Evolutionary conservation across 1,140 invertebrate species (phyloP).

Genomic region (Eulimnadia texana): DNA sequence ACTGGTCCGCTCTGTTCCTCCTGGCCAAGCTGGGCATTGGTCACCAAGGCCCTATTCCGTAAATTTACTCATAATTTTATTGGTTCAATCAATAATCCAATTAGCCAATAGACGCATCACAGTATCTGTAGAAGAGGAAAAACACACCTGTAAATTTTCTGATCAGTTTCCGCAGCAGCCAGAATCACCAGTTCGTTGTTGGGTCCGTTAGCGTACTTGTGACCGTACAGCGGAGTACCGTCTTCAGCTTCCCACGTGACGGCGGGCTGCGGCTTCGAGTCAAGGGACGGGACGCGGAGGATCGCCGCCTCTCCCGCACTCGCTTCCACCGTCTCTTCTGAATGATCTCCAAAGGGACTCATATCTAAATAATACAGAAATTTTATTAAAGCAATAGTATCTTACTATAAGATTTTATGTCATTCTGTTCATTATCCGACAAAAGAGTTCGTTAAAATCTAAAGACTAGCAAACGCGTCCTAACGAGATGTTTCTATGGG

Average conservation of each 20-base stretch:
- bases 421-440: too few relatives aligned
- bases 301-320: conserved; percentile 63
- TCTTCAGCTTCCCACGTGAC: conserved; percentile 70
- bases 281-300: conserved; percentile 60
- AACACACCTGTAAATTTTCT: conserved; percentile 50
- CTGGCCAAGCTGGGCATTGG: conserved; percentile 72
- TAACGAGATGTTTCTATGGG: too few relatives aligned
- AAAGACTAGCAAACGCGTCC: too few relatives aligned
- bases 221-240: conserved; percentile 50
- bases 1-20: conserved; percentile 74
- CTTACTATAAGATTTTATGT: conserved; percentile 4
- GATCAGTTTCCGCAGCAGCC: conserved; percentile 49
- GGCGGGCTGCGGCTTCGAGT: conserved; percentile 63
- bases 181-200: conserved; percentile 67
- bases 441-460: too few relatives aligned
- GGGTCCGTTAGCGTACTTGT: conserved; percentile 59
- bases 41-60: conserved; percentile 49
- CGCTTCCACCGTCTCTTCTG: conserved; percentile 48
- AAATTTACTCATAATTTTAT: not conserved
- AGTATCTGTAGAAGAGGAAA: not conserved
- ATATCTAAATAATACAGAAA: conserved; percentile 46
- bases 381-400: conserved; percentile 13
- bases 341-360: conserved; percentile 56
- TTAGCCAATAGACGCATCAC: conserved; percentile 2
- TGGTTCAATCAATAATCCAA: conserved; percentile 6